Conservation (phyloP, 37 sponge, comb jelly and placozoan species). For the Dysidea cf. avara region DNA sequence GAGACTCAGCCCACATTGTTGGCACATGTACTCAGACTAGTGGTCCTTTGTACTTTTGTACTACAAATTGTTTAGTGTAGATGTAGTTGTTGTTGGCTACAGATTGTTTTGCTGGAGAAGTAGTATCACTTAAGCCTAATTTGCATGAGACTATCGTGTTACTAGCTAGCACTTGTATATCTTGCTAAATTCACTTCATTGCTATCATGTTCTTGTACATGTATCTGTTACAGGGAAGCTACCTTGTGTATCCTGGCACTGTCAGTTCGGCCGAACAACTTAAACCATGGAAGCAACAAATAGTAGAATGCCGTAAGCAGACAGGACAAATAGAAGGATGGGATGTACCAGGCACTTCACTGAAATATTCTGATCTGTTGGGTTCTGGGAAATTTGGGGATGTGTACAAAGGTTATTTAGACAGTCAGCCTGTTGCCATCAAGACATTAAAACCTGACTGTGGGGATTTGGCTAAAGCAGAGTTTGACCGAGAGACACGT, state of each 20-base stretch:
- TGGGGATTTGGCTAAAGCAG: slow-evolving; percentile 33
- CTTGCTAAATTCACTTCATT: no score
- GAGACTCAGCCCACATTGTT: no score
- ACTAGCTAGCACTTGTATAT: no score
- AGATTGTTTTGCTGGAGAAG: no score
- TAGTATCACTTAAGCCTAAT: no score
- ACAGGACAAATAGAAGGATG: slow-evolving; percentile 46
- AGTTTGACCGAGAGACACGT: slow-evolving; percentile 73
- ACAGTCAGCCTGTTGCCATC: slow-evolving; percentile 58
- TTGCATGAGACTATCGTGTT: no score
- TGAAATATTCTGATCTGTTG: slow-evolving; percentile 47
- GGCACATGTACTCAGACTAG: no score
- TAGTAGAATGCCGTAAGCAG: slow-evolving; percentile 27
- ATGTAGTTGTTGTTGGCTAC: no score
- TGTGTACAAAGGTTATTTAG: slow-evolving; percentile 66
- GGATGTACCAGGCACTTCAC: slow-evolving; percentile 65
- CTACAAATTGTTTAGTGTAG: no score
- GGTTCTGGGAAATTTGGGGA: slow-evolving; percentile 77
- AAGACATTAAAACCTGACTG: slow-evolving; percentile 81
- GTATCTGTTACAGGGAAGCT: slow-evolving; percentile 22
- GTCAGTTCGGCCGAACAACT: slow-evolving; percentile 7
- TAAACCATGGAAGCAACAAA: slow-evolving; percentile 20
- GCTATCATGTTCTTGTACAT: no score
- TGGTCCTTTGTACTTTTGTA: no score
- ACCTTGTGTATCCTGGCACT: slow-evolving; percentile 20